Conservation (phyloP, 2,113 vertebrate genomes). For the Pomatostomus ruficeps region DNA sequence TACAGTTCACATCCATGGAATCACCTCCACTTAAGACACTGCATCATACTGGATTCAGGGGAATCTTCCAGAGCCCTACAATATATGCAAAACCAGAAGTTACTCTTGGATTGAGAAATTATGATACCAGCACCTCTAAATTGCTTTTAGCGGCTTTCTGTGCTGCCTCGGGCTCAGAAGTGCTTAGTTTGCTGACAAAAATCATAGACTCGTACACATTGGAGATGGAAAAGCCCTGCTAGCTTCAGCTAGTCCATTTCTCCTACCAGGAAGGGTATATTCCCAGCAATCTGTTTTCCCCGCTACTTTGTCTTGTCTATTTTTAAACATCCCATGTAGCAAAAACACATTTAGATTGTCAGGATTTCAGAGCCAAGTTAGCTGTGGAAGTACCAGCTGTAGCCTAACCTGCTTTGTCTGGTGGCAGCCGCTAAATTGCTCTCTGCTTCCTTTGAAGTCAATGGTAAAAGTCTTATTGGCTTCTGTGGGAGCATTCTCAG, state of each 20-base stretch:
- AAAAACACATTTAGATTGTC: conserved; percentile 49
- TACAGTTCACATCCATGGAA: background rate
- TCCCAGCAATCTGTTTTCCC: conserved; percentile 50
- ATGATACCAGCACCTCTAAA: conserved; percentile 42
- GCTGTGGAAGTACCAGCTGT: conserved; percentile 55
- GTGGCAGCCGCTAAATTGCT: conserved; percentile 57
- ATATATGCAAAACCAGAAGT: conserved; percentile 43
- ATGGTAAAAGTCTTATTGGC: conserved; percentile 60
- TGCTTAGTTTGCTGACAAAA: conserved; percentile 56
- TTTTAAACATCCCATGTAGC: conserved; percentile 48
- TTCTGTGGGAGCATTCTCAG: conserved; percentile 55
- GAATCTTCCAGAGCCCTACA: conserved; percentile 8
- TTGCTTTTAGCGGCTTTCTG: conserved; percentile 41
- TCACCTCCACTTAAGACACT: background rate
- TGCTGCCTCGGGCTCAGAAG: conserved; percentile 38
- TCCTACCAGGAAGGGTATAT: conserved; percentile 15
- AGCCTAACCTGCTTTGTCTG: conserved; percentile 64
- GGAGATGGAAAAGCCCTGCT: conserved; percentile 48
- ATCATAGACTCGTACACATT: conserved; percentile 1
- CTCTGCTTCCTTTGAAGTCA: conserved; percentile 58
- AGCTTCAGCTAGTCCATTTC: conserved; percentile 56
- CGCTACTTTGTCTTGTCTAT: conserved; percentile 47
- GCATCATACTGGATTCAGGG: background rate
- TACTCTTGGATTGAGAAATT: conserved; percentile 54
- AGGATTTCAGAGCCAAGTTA: conserved; percentile 53